Conservation (phyloP, 2,888 invertebrate genomes). For the Syrista parreyssii region DNA sequence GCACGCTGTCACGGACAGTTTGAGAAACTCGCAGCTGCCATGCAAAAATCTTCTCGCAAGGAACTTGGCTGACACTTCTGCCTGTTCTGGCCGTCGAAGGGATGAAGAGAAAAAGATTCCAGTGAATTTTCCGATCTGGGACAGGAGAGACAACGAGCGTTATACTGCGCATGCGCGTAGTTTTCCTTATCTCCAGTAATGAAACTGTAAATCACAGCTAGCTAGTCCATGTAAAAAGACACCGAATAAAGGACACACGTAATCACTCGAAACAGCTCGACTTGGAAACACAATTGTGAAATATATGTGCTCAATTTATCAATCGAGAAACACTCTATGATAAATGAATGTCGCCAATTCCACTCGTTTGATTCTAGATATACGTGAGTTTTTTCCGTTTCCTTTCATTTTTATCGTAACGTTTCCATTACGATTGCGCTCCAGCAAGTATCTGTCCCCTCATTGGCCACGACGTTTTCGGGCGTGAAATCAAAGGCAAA, state of each 20-base stretch:
- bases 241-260: not conserved
- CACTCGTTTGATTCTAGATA: not conserved
- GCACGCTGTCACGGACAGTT: not conserved
- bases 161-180: not conserved
- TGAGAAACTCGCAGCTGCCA: constrained; percentile 1
- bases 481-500: not conserved
- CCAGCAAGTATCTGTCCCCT: not conserved
- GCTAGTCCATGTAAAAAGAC: not conserved
- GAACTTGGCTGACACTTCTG: not conserved
- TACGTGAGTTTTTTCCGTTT: not conserved
- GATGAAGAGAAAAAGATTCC: not conserved
- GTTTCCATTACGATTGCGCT: not conserved
- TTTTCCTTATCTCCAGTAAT: not conserved
- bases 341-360: not conserved
- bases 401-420: not conserved
- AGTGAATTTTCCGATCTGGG: not conserved
- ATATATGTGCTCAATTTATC: not conserved
- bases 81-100: not conserved
- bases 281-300: not conserved
- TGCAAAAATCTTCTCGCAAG: constrained; percentile 1
- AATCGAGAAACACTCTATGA: not conserved
- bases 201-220: not conserved
- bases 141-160: not conserved
- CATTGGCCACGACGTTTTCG: not conserved
- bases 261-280: not conserved